phyloP scores from a whole-genome alignment of 2,888 invertebrate species.

The Pherbina coryleti region DNA sequence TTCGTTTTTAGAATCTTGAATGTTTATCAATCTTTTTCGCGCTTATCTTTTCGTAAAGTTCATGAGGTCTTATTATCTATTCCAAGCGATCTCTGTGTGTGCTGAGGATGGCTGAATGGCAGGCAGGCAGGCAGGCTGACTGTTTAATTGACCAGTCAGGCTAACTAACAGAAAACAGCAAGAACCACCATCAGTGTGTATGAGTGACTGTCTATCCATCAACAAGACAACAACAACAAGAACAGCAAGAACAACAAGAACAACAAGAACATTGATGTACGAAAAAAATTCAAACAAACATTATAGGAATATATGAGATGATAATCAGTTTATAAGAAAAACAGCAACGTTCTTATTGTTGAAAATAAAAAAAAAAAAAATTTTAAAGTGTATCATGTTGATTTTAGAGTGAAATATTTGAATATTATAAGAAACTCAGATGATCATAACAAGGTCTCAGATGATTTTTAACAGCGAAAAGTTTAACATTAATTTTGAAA shows the following conservation, averaged over 20 bases:
- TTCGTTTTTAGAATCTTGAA: conserved; percentile 49
- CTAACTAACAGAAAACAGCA: background rate
- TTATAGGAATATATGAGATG: conserved; percentile 6
- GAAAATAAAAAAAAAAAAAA: background rate
- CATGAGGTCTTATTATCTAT: conserved; percentile 66
- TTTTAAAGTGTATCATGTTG: background rate
- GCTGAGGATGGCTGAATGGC: background rate
- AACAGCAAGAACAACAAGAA: too few species aligned
- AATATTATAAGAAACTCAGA: too few species aligned
- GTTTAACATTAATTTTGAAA: too few species aligned
- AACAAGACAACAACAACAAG: conserved; percentile 7
- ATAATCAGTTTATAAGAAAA: conserved; percentile 19
- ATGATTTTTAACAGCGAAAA: too few species aligned
- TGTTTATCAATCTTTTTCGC: conserved; percentile 61
- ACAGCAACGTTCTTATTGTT: background rate
- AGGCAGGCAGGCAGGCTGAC: conserved; percentile 16
- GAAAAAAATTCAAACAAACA: background rate
- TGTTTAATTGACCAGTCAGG: conserved; percentile 35
- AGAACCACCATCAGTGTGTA: conserved; percentile 11
- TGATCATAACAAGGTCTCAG: too few species aligned
- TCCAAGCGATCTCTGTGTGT: conserved; percentile 58
- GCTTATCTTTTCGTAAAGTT: conserved; percentile 64
- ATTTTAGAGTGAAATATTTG: background rate
- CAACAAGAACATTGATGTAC: background rate
- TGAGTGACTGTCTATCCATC: background rate